Evolutionary conservation across 2,113 vertebrate genomes (phyloP), one percentile per base, ranked within the genome.

Genomic region (Anarrhichthys ocellatus): DNA sequence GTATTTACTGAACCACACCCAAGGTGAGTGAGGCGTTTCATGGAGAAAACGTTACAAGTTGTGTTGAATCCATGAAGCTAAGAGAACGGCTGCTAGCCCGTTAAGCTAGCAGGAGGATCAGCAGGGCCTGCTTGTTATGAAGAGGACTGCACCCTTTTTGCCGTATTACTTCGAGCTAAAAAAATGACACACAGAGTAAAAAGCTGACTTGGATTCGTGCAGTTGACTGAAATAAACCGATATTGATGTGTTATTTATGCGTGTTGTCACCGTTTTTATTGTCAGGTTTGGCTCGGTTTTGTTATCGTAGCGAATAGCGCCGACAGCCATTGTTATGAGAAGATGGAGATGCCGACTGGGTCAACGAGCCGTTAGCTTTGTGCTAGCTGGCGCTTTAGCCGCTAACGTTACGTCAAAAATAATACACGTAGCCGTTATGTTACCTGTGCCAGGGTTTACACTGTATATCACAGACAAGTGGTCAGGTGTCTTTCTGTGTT

Each of bases 321-420:
- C 93, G 91, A 93, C 88, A 92, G 92, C 91, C 93, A 94, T 94
- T 94, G 92, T 94, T 94, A 71, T 88, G 87, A 86, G 90, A 82
- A 87, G 85, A 92, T 86, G 87, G 89, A 85, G 87, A 89, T 72
- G 77, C 89, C 85, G 89, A 91, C 91, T 71, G 72, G 67, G 67
- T 68, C n/a, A 82, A 81, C 82, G 70, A 68, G 85, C 84, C 38
- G 77, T 76, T 92, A 92, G 93, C 93, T 86, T 17, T 3, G 52
- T 59, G 87, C 87, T 88, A 91, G 68, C 84, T 72, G 52, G 44
- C 59, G 24, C 48, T 79, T 52, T 38, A 87, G 65, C 76, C 8
- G 27, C 78, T 71, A 87, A 56, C 71, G 15, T 56, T 48, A 9
- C 32, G 59, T 22, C 6, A 18, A 36, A 72, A 73, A 69, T 6